Evolutionary conservation across 1,140 invertebrate genomes (phyloP).

Genomic region (Ephestia elutella): DNA sequence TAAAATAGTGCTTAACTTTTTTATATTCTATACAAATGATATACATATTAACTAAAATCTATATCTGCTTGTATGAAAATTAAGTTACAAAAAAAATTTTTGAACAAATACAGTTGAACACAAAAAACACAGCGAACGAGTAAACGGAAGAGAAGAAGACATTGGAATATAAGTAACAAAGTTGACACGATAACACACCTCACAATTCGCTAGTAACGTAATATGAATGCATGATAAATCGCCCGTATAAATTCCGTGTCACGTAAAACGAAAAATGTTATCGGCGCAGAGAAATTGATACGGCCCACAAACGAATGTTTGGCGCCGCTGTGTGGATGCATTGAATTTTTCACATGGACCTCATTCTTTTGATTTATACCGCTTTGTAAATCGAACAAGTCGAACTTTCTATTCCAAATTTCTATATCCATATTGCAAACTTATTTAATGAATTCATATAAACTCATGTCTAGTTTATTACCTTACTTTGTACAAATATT

Average conservation of each 20-base stretch:
- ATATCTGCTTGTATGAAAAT: no score
- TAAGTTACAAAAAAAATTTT: no score
- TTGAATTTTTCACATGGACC: constrained; percentile 29
- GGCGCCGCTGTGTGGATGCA: constrained; percentile 42
- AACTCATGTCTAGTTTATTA: not conserved
- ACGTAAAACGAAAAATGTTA: constrained; percentile 69
- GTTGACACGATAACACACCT: constrained; percentile 55
- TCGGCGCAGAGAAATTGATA: constrained; percentile 62
- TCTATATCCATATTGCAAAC: not conserved
- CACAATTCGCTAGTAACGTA: constrained; percentile 58
- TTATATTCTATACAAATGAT: no score
- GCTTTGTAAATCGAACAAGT: not conserved
- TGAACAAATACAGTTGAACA: no score
- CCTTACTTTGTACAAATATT: not conserved
- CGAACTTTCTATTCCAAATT: not conserved
- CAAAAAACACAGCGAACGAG: not conserved
- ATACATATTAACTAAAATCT: no score
- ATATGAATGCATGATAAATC: constrained; percentile 70
- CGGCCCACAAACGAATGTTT: constrained; percentile 51
- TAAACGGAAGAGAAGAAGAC: constrained; percentile 24
- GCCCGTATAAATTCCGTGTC: constrained; percentile 65
- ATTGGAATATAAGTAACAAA: constrained; percentile 35
- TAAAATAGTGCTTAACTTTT: no score
- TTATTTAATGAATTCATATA: not conserved
- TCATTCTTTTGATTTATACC: constrained; percentile 7